Evolutionary conservation across 2,888 invertebrate species (phyloP).

Genomic region (Cosmopolites sordidus): DNA sequence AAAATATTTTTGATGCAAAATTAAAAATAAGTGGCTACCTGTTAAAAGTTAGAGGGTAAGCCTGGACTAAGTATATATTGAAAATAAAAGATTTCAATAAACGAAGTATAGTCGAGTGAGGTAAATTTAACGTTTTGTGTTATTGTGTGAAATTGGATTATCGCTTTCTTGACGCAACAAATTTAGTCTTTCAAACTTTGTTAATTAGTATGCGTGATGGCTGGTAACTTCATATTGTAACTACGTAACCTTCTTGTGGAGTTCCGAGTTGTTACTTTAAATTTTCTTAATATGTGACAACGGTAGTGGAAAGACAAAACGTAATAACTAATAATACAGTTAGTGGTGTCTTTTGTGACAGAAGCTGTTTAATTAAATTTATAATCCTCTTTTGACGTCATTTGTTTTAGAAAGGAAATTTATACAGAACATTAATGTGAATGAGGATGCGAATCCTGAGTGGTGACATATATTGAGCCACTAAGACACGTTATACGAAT

Average conservation of each 20-base stretch:
- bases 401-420: constrained; percentile 25
- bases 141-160: neutral
- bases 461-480: constrained; percentile 15
- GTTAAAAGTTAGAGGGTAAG: neutral
- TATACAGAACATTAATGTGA: constrained; percentile 11
- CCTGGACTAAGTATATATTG: too few relatives aligned
- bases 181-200: constrained; percentile 1
- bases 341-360: constrained; percentile 13
- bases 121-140: neutral
- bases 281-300: constrained; percentile 5
- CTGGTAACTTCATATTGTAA: constrained; percentile 1
- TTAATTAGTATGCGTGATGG: neutral
- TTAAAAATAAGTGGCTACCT: neutral
- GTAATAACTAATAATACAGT: constrained; percentile 15
- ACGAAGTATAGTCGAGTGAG: too few relatives aligned
- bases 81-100: too few relatives aligned
- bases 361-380: constrained; percentile 16
- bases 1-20: neutral
- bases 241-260: neutral
- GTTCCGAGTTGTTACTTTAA: constrained; percentile 1
- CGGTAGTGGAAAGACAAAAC: constrained; percentile 11
- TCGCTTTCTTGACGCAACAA: neutral
- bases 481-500: constrained; percentile 11
- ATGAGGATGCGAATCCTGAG: constrained; percentile 9
- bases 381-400: constrained; percentile 19